Conservation (phyloP, 2,797 vertebrate species). For the Thripadectes ignobilis region DNA sequence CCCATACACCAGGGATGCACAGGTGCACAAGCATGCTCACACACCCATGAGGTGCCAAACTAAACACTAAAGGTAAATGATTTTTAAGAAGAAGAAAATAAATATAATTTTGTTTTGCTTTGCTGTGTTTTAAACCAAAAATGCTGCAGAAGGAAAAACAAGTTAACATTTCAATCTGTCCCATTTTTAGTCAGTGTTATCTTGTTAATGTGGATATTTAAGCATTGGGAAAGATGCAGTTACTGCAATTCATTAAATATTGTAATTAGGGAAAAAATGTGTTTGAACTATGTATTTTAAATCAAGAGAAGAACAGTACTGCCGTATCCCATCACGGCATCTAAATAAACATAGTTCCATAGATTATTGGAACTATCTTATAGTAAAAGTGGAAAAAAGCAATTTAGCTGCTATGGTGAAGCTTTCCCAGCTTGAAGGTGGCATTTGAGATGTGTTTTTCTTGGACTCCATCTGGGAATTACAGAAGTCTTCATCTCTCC, state of each 20-base stretch:
- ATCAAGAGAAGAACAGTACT: background rate
- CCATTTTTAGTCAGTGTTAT: background rate
- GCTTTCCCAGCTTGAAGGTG: background rate
- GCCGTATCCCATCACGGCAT: background rate
- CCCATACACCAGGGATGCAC: too few species aligned
- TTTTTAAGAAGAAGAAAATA: background rate
- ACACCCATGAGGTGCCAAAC: background rate
- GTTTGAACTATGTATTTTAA: background rate
- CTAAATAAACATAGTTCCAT: background rate
- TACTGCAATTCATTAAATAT: background rate
- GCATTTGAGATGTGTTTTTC: background rate
- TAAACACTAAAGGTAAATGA: background rate
- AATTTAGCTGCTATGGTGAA: background rate
- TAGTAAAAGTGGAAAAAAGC: background rate
- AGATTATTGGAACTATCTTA: background rate
- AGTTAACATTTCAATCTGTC: background rate
- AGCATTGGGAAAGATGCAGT: background rate
- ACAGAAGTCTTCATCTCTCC: background rate
- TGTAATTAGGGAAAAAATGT: background rate
- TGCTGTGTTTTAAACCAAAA: background rate
- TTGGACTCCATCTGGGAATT: background rate
- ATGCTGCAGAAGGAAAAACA: background rate
- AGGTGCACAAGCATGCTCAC: background rate
- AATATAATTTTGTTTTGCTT: background rate
- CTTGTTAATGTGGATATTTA: background rate